Conservation (phyloP, 2,888 invertebrate species). For the Zygogramma bicolorata region DNA sequence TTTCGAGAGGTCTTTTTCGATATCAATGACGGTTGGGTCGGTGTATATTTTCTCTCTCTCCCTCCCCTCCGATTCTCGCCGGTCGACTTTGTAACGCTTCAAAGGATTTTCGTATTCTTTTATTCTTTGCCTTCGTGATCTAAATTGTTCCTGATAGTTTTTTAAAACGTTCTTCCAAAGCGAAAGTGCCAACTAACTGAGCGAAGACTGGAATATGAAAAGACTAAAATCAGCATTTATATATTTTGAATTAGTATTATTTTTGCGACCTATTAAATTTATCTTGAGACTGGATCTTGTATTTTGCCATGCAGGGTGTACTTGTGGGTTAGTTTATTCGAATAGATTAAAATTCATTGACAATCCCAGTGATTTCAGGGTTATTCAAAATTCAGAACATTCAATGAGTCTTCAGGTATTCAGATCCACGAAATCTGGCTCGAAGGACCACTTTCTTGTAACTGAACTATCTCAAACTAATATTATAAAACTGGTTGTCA, state of each 20-base stretch:
- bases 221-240: background rate
- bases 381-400: too few species aligned
- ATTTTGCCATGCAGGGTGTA: background rate
- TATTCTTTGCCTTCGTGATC: constrained; percentile 37
- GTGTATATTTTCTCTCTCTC: constrained; percentile 11
- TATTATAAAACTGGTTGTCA: constrained; percentile 8
- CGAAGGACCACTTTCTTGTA: too few species aligned
- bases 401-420: too few species aligned
- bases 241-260: background rate
- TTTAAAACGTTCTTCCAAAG: constrained; percentile 38
- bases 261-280: background rate
- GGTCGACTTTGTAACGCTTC: background rate
- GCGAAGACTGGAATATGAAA: constrained; percentile 8
- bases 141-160: constrained; percentile 43
- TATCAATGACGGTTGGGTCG: background rate
- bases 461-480: too few species aligned
- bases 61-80: background rate
- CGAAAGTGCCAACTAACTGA: constrained; percentile 47
- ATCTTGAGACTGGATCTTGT: background rate
- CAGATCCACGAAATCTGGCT: too few species aligned
- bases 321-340: background rate
- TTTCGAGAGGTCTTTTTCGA: constrained; percentile 20
- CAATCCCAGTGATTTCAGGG: too few species aligned
- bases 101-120: constrained; percentile 12
- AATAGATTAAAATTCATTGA: too few species aligned